Evolutionary conservation across 2,797 vertebrate species (phyloP).

Genomic region (Parambassis ranga): DNA sequence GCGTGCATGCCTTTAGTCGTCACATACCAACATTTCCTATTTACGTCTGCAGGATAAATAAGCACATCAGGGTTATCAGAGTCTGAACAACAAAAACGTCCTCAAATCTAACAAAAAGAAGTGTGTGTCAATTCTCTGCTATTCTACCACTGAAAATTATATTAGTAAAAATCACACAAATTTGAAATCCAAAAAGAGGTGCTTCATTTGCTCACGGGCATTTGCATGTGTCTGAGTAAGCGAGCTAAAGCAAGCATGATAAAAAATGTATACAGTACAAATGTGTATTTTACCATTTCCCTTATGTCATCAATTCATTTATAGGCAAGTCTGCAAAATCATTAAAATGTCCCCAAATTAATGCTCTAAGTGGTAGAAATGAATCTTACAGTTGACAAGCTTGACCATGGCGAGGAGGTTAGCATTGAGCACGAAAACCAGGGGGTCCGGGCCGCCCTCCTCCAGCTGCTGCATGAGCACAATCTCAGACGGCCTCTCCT

Average conservation of each 20-base stretch:
- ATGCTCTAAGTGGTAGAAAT: background rate
- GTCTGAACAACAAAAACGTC: no score
- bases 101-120: no score
- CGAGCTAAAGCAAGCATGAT: background rate
- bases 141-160: no score
- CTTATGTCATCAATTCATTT: background rate
- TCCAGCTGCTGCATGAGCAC: conserved; percentile 97
- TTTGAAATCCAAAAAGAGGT: no score
- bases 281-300: background rate
- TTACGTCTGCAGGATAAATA: conserved; percentile 85
- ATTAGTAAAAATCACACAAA: no score
- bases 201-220: no score
- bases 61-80: background rate
- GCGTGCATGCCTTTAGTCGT: conserved; percentile 98
- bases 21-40: conserved; percentile 98
- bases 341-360: background rate
- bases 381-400: conserved; percentile 96
- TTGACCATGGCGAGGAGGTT: conserved; percentile 98
- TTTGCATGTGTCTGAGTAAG: background rate
- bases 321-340: background rate
- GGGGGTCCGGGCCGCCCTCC: conserved; percentile 91
- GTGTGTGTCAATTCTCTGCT: no score
- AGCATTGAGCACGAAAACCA: conserved; percentile 98
- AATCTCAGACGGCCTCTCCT: conserved; percentile 94
- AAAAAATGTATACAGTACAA: conserved; percentile 2